These are phyloP conservation scores for Willowsia nigromaculata DNA, from an alignment of 2,888 invertebrate genomes.

Conservation along the genomic window DNA sequence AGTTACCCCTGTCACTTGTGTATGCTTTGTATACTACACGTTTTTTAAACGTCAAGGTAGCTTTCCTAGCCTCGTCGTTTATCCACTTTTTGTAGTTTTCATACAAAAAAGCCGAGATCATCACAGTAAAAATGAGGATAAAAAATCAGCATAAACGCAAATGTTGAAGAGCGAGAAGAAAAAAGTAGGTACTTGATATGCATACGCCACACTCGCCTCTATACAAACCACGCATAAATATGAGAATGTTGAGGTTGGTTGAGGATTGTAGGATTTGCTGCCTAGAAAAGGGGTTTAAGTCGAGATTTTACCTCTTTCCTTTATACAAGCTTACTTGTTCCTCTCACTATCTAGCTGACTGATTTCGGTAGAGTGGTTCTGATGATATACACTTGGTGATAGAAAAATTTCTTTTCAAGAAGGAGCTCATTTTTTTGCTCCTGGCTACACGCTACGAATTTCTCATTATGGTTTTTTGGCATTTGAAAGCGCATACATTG, in stretches of 20 bases:
- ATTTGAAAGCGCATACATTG: constrained; percentile 19
- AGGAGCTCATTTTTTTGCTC: constrained; percentile 45
- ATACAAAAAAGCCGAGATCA: constrained; percentile 1
- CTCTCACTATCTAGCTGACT: neutral
- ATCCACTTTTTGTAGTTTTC: constrained; percentile 29
- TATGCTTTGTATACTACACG: neutral
- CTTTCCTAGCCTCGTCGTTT: neutral
- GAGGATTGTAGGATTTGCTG: constrained; percentile 60
- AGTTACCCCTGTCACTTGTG: constrained; percentile 16
- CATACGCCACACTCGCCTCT: neutral
- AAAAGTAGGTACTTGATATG: neutral
- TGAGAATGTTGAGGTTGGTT: constrained; percentile 70
- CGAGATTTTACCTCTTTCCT: neutral
- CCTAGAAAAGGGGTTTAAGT: constrained; percentile 8
- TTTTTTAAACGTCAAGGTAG: neutral
- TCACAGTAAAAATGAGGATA: constrained; percentile 15
- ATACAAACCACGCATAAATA: constrained; percentile 31
- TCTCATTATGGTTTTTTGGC: constrained; percentile 36
- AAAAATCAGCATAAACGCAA: constrained; percentile 12
- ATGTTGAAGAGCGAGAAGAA: constrained; percentile 31
- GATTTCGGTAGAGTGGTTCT: neutral
- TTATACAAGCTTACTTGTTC: neutral
- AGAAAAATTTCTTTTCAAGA: neutral
- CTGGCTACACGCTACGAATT: constrained; percentile 60
- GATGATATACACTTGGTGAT: constrained; percentile 19